Percentiles rank a stretch among this genome's conserved stretches.
Evolutionary conservation across 2,888 invertebrate genomes (phyloP).

Genomic region (Mimas tiliae): DNA sequence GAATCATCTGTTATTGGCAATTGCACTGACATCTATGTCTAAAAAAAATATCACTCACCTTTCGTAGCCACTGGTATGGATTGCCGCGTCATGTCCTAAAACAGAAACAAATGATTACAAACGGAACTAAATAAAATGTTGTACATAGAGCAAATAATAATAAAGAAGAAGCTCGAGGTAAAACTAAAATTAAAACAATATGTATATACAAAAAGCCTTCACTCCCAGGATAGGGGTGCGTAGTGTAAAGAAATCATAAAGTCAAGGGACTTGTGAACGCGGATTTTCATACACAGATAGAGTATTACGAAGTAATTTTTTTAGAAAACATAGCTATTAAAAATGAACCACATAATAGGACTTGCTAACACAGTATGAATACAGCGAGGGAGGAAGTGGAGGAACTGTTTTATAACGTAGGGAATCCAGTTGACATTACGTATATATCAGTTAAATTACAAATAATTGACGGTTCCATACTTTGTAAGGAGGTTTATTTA

Average conservation of each 20-base stretch:
- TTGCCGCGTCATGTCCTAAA: constrained; percentile 84
- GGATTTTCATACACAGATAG: too few species aligned
- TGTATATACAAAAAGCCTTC: constrained; percentile 32
- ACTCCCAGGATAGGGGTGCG: constrained; percentile 14
- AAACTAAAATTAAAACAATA: constrained; percentile 44
- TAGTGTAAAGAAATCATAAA: constrained; percentile 28
- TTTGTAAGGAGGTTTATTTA: too few species aligned
- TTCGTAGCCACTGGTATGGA: constrained; percentile 82
- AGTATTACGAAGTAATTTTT: too few species aligned
- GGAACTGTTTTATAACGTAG: too few species aligned
- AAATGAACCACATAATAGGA: too few species aligned
- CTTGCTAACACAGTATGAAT: too few species aligned
- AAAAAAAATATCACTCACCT: constrained; percentile 61
- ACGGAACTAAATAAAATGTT: constrained; percentile 27
- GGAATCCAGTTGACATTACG: too few species aligned
- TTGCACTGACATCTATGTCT: neutral
- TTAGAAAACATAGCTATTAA: too few species aligned
- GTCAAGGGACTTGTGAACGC: neutral
- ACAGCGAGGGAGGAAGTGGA: too few species aligned
- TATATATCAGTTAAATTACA: too few species aligned
- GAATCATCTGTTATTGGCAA: neutral
- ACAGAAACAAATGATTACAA: constrained; percentile 61
- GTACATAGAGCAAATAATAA: constrained; percentile 27
- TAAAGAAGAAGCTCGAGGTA: constrained; percentile 4
- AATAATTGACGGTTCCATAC: too few species aligned